These are phyloP conservation scores for Sepiola atlantica DNA, from an alignment of 2,888 invertebrate species.

Conservation along the genomic window DNA sequence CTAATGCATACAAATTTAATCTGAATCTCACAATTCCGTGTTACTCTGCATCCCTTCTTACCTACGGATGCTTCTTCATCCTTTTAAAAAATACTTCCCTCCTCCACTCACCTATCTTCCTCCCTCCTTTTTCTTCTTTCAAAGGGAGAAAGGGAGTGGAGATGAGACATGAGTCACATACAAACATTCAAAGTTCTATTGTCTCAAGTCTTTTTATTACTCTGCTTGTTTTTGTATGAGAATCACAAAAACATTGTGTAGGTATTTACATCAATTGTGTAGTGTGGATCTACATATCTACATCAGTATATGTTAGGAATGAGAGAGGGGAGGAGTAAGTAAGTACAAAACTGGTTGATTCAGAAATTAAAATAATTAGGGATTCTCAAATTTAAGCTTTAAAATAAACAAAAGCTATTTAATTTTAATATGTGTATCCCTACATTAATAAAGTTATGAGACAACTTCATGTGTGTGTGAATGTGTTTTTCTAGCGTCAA, in stretches of 20 bases:
- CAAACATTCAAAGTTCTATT: neutral
- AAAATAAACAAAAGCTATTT: too few relatives aligned
- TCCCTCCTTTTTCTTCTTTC: neutral
- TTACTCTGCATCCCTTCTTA: neutral
- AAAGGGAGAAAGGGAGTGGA: neutral
- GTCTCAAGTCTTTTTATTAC: neutral
- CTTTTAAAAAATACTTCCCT: neutral
- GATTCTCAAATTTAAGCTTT: too few relatives aligned
- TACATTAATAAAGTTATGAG: too few relatives aligned
- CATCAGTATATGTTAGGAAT: too few relatives aligned
- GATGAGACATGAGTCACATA: neutral
- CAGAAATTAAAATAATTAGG: too few relatives aligned
- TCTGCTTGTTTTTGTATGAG: neutral
- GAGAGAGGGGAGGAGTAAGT: too few relatives aligned
- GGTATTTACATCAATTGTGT: neutral
- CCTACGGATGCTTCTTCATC: neutral
- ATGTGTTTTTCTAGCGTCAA: too few relatives aligned
- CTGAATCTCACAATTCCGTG: neutral
- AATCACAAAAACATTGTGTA: neutral
- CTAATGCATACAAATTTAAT: slow-evolving; percentile 32
- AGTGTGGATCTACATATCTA: too few relatives aligned
- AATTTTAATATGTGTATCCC: too few relatives aligned
- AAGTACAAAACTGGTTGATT: too few relatives aligned
- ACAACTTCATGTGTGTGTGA: too few relatives aligned
- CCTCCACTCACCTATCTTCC: neutral